Percentiles rank a stretch among this genome's conserved stretches.
These are phyloP conservation scores for Xyrichtys novacula DNA, from an alignment of 2,797 vertebrate species.

Conservation along the genomic window DNA sequence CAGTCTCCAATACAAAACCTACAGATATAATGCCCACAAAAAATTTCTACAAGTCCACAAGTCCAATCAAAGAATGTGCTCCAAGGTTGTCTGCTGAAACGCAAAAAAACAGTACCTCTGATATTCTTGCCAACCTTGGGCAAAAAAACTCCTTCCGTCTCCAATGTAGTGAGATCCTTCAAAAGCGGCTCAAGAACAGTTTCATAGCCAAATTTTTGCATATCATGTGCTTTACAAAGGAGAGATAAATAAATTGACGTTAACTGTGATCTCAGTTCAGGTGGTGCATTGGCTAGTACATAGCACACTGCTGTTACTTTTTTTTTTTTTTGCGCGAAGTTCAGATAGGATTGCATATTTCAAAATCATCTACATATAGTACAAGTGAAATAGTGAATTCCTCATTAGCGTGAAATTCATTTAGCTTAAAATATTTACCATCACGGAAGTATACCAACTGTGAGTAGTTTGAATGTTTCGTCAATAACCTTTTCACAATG, in stretches of 20 bases:
- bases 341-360: conserved; percentile 10
- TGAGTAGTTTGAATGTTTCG: neutral
- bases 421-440: conserved; percentile 24
- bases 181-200: conserved; percentile 30
- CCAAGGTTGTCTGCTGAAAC: conserved; percentile 38
- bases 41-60: no score
- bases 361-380: no score
- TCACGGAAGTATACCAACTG: conserved; percentile 5
- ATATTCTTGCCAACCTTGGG: conserved; percentile 27
- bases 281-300: conserved; percentile 27
- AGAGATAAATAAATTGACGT: conserved; percentile 18
- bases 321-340: neutral
- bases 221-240: conserved; percentile 21
- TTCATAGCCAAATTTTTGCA: conserved; percentile 25
- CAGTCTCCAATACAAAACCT: conserved; percentile 41
- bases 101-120: conserved; percentile 38
- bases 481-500: neutral
- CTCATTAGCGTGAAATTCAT: conserved; percentile 8
- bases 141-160: conserved; percentile 20
- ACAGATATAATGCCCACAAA: conserved; percentile 10
- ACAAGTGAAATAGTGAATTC: neutral
- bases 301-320: conserved; percentile 27
- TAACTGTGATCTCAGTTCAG: conserved; percentile 31
- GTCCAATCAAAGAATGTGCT: conserved; percentile 28
- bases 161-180: conserved; percentile 21